Evolutionary conservation across 1,140 invertebrate genomes (phyloP).

Genomic region (Agrypnia vestita): DNA sequence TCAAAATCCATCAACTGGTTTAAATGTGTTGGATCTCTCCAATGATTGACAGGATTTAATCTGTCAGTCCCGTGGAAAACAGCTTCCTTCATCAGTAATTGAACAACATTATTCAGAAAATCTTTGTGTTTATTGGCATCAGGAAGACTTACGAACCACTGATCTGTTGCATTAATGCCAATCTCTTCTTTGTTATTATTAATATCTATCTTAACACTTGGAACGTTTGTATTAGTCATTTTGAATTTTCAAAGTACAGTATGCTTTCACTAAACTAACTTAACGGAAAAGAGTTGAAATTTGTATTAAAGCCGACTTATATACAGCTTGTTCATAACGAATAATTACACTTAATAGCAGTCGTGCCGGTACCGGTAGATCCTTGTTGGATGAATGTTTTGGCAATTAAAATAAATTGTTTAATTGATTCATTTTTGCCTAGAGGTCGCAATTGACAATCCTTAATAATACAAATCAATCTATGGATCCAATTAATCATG

Average conservation of each 20-base stretch:
- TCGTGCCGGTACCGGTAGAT: neutral
- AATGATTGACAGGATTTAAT: slow-evolving; percentile 82
- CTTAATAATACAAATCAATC: slow-evolving; percentile 30
- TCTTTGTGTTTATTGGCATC: slow-evolving; percentile 63
- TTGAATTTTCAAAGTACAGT: neutral
- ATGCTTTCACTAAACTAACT: neutral
- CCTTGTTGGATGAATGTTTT: slow-evolving; percentile 5
- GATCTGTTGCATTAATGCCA: neutral
- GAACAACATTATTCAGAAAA: slow-evolving; percentile 63
- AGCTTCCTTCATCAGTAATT: slow-evolving; percentile 80
- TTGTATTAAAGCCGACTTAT: neutral
- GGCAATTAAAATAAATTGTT: slow-evolving; percentile 35
- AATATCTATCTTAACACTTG: neutral
- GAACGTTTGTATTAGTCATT: slow-evolving; percentile 12
- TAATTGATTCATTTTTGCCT: slow-evolving; percentile 34
- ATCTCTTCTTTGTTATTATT: slow-evolving; percentile 1
- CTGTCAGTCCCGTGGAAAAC: slow-evolving; percentile 83
- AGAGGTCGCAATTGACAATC: slow-evolving; percentile 19
- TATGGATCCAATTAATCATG: neutral
- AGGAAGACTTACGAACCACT: slow-evolving; percentile 59
- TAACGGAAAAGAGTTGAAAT: neutral
- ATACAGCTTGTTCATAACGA: slow-evolving; percentile 1
- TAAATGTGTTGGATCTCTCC: slow-evolving; percentile 80
- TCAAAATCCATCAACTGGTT: slow-evolving; percentile 78
- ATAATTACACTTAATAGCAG: slow-evolving; percentile 19